Conservation (phyloP, 2,113 vertebrate species). For the Semicossyphus pulcher region DNA sequence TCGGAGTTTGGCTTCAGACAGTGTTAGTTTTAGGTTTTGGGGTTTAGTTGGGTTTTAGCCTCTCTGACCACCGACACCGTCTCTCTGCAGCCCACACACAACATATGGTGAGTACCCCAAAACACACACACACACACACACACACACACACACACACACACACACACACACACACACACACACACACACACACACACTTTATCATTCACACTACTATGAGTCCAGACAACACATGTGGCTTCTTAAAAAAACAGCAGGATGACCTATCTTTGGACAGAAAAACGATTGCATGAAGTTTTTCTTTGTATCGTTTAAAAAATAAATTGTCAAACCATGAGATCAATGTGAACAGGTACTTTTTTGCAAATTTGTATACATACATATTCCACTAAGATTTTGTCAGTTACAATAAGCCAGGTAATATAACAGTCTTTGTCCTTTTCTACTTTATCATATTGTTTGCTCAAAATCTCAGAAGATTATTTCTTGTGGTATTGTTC, state of each 20-base stretch:
- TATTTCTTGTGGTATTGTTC: too few species aligned
- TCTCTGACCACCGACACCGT: slow-evolving; percentile 68
- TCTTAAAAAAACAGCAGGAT: not conserved
- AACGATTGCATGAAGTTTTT: not conserved
- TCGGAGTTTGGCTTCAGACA: slow-evolving; percentile 19
- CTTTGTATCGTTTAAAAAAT: too few species aligned
- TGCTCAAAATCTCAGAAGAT: too few species aligned
- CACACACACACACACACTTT: slow-evolving; percentile 16
- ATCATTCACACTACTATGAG: not conserved
- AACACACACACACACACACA: slow-evolving; percentile 21
- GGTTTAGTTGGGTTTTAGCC: slow-evolving; percentile 70
- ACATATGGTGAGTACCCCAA: slow-evolving; percentile 63
- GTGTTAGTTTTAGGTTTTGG: slow-evolving; percentile 65
- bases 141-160: slow-evolving; percentile 14
- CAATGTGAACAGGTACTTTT: too few species aligned
- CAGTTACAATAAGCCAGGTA: too few species aligned
- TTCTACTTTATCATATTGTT: too few species aligned
- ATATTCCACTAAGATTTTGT: too few species aligned
- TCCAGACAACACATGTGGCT: not conserved
- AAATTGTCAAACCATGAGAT: too few species aligned
- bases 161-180: slow-evolving; percentile 19
- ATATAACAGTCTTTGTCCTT: too few species aligned
- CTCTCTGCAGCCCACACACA: slow-evolving; percentile 40
- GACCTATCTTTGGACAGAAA: too few species aligned
- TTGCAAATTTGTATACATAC: too few species aligned